phyloP scores from a whole-genome alignment of 2,797 vertebrate species.

The Phoebastria nigripes region DNA sequence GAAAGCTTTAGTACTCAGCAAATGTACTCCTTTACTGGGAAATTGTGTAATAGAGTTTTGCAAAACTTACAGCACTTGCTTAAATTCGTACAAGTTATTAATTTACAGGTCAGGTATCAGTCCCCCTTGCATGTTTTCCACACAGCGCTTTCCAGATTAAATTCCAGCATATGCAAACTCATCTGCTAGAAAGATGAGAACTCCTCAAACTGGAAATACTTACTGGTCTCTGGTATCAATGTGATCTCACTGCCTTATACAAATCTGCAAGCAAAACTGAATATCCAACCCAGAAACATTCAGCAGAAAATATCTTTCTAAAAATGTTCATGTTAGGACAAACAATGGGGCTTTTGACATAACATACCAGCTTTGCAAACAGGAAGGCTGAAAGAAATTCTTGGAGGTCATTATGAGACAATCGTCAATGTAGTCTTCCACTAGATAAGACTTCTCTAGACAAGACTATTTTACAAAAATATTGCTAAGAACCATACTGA shows the following conservation, averaged over 20 bases:
- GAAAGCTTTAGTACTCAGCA: conserved; percentile 31
- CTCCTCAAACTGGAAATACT: not conserved
- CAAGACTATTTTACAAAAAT: not conserved
- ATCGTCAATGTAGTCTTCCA: not conserved
- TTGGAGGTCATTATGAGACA: not conserved
- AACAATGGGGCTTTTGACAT: not conserved
- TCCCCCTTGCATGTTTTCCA: not conserved
- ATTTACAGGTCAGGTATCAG: not conserved
- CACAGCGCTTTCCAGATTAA: not conserved
- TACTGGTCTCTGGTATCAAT: not conserved
- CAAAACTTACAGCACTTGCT: not conserved
- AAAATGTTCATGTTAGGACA: not conserved
- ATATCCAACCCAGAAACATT: not conserved
- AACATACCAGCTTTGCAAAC: not conserved
- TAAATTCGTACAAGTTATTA: not conserved
- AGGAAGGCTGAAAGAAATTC: not conserved
- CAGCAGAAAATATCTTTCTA: not conserved
- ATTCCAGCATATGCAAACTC: not conserved
- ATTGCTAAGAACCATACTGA: not conserved
- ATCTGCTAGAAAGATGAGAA: not conserved
- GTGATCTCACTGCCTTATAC: not conserved
- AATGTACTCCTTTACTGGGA: not conserved
- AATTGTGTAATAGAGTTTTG: not conserved
- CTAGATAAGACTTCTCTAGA: not conserved
- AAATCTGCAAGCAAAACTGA: not conserved